A percentile compares a stretch with the other conserved stretches of the same genome.
Conservation (phyloP, 1,140 invertebrate species). For the Drosophila trapezifrons region DNA sequence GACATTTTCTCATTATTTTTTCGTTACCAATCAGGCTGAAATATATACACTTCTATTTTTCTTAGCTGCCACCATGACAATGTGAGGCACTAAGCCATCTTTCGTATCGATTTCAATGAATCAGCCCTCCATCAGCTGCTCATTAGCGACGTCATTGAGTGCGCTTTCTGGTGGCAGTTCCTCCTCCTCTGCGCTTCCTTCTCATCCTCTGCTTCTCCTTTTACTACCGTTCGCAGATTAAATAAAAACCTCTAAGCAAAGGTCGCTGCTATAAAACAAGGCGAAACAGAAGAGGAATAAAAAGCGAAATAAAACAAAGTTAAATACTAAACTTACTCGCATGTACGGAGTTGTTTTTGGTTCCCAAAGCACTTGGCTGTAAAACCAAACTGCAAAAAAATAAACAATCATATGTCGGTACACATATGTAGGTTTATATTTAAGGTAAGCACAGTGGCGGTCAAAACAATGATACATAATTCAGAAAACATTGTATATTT, state of each 20-base stretch:
- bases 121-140: conserved; percentile 50
- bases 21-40: neutral
- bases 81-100: neutral
- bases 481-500: no score
- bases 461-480: neutral
- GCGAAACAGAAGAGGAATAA: conserved; percentile 18
- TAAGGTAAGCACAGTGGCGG: neutral
- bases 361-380: conserved; percentile 44
- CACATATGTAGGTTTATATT: neutral
- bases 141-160: conserved; percentile 61
- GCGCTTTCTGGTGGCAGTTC: conserved; percentile 21
- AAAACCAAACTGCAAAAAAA: conserved; percentile 45
- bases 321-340: conserved; percentile 36
- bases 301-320: conserved; percentile 23
- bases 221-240: conserved; percentile 2
- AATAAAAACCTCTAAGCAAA: conserved; percentile 26
- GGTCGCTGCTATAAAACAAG: conserved; percentile 46
- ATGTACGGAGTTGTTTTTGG: conserved; percentile 1
- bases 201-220: neutral
- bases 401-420: conserved; percentile 22
- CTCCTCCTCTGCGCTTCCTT: neutral
- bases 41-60: neutral
- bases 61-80: neutral
- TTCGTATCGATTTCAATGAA: conserved; percentile 61
- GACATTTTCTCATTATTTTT: conserved; percentile 8